Evolutionary conservation across 2,888 invertebrate species (phyloP).

Genomic region (Rhyacophila evoluta): DNA sequence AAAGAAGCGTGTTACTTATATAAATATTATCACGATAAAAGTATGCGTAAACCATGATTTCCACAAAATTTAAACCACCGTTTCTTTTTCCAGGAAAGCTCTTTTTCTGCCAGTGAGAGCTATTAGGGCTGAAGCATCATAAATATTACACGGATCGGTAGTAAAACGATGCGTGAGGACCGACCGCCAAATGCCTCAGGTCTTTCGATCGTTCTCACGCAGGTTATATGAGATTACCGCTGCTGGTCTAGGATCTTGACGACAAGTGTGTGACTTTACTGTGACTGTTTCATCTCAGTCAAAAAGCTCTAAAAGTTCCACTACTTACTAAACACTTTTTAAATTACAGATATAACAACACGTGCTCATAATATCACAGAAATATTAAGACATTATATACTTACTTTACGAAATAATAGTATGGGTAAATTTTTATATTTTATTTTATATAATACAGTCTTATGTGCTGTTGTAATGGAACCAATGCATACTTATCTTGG

Average conservation of each 20-base stretch:
- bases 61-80: background rate
- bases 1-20: too few species aligned
- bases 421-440: too few species aligned
- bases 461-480: too few species aligned
- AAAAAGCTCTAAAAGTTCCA: too few species aligned
- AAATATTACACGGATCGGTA: background rate
- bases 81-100: background rate
- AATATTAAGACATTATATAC: too few species aligned
- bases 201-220: background rate
- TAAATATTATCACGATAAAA: background rate
- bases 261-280: background rate
- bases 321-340: too few species aligned
- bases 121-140: background rate
- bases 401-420: too few species aligned
- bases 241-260: background rate
- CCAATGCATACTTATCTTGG: too few species aligned
- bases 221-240: background rate
- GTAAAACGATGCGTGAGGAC: background rate
- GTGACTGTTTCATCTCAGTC: background rate
- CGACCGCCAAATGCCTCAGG: background rate
- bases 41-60: background rate
- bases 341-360: too few species aligned
- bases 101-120: background rate
- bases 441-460: too few species aligned
- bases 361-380: too few species aligned